Base-by-base conservation (phyloP, 2,888 invertebrate genomes). In the Phengaris alcon region DNA sequence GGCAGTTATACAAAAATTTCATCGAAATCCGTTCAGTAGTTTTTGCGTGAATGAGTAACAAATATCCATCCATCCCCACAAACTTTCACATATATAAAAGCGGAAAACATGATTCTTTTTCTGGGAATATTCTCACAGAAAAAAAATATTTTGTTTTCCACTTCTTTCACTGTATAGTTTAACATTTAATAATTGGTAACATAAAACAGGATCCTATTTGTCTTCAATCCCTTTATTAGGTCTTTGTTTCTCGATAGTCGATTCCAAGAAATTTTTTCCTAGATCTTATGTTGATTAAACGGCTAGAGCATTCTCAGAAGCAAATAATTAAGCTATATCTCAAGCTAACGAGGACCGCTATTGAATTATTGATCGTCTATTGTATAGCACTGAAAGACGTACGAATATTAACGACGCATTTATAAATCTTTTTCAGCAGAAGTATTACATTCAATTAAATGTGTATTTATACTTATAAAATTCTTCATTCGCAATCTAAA, bases 251-350 rank as follows among this genome's bases (percentile, higher is more conserved):
- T 54, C 22, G 3, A 35, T 35, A 35, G 35, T 35, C 35, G 35
- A 72, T 52, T 52, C 52, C 52, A 72, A 72, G 72, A 54, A 54
- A 70, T 22, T 35, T 51, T 35, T 13, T 54, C 35, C 5, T 13
- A 12, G 72, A 72, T 72, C 12, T 22, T 52, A 70, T 22, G 70
- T 70, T 70, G 70, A 70, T 70, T 52, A 52, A 72, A 72, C 35
- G 22, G 22, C 54, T 35, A 15, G 51, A 52, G 72, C 52, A 54
- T 72, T 72, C 72, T 52, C 35, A 52, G 72, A 54, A 72, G 72
- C 5, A 10, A 35, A 72, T 35, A 52, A 72, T 72, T 72, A 52
- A 72, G 72, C 54, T 54, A 72, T 72, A 72, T 54, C 54, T 72
- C 54, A 72, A 54, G 72, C 72, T 52, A 70, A 51, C 51, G 72